Percentiles rank a stretch among this genome's conserved stretches.
These are phyloP conservation scores for Thumatha senex DNA, from an alignment of 2,888 invertebrate genomes.

Conservation along the genomic window DNA sequence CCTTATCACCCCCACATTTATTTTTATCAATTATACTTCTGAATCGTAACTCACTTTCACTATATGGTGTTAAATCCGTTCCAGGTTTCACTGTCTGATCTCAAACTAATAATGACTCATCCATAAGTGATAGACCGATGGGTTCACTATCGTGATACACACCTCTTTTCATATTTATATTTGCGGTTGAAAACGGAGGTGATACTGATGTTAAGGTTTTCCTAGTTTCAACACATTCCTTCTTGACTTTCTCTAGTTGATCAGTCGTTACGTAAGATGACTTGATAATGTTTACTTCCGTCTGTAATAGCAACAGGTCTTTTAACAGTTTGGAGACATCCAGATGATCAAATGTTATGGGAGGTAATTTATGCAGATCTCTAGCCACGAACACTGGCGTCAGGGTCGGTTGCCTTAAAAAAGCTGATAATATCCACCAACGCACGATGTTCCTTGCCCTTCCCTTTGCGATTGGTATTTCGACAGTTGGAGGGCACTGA, in stretches of 20 bases:
- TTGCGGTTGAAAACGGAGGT: too few relatives aligned
- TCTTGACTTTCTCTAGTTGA: not conserved
- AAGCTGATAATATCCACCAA: not conserved
- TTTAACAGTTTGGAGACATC: not conserved
- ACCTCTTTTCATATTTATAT: too few relatives aligned
- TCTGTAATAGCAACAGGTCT: not conserved
- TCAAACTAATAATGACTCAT: too few relatives aligned
- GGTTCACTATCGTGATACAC: too few relatives aligned
- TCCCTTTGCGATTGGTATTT: not conserved
- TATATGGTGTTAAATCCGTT: too few relatives aligned
- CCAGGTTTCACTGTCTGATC: too few relatives aligned
- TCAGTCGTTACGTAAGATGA: not conserved
- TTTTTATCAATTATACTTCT: too few relatives aligned
- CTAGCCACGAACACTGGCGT: not conserved
- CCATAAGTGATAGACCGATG: too few relatives aligned
- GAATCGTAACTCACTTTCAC: too few relatives aligned
- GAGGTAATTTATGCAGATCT: not conserved
- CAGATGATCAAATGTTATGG: too few relatives aligned
- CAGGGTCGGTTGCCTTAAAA: not conserved
- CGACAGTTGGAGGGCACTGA: not conserved
- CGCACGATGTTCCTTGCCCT: not conserved
- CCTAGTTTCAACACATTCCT: not conserved
- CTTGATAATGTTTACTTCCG: not conserved
- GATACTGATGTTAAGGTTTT: too few relatives aligned
- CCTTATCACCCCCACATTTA: too few relatives aligned